phyloP scores from a whole-genome alignment of 2,888 invertebrate species.

The Andrena chrysosceles region DNA sequence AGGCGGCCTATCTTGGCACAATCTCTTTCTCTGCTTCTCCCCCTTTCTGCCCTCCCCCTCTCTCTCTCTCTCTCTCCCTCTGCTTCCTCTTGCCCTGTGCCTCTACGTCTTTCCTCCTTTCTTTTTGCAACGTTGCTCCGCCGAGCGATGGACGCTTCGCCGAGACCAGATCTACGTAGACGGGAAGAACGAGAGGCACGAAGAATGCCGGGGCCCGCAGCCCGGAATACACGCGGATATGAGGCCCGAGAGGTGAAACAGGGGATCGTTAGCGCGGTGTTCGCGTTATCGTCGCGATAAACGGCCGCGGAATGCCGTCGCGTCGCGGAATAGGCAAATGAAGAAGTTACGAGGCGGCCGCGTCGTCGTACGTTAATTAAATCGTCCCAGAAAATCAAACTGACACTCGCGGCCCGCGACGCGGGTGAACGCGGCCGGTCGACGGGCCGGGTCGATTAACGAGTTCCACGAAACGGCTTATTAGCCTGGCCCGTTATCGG shows the following conservation, averaged over 20 bases:
- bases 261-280: slow-evolving; percentile 26
- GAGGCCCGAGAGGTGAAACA: slow-evolving; percentile 34
- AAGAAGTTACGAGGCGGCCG: slow-evolving; percentile 16
- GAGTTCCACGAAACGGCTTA: slow-evolving; percentile 57
- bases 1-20: slow-evolving; percentile 82
- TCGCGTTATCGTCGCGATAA: slow-evolving; percentile 35
- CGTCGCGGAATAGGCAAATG: slow-evolving; percentile 35
- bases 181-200: slow-evolving; percentile 53
- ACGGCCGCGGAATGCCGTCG: slow-evolving; percentile 8
- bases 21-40: slow-evolving; percentile 77
- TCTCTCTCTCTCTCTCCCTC: slow-evolving; percentile 21
- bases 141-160: slow-evolving; percentile 51
- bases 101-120: slow-evolving; percentile 61
- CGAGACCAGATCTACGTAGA: slow-evolving; percentile 54
- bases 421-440: not conserved
- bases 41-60: slow-evolving; percentile 52
- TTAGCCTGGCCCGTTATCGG: slow-evolving; percentile 41
- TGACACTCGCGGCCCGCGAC: not conserved
- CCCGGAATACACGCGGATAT: slow-evolving; percentile 37
- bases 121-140: slow-evolving; percentile 48
- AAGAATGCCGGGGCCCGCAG: slow-evolving; percentile 48
- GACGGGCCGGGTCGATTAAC: slow-evolving; percentile 48
- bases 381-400: slow-evolving; percentile 41
- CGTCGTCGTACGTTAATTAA: slow-evolving; percentile 31
- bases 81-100: slow-evolving; percentile 52